Conservation (phyloP, 2,113 vertebrate genomes). For the Oncorhynchus gorbuscha region DNA sequence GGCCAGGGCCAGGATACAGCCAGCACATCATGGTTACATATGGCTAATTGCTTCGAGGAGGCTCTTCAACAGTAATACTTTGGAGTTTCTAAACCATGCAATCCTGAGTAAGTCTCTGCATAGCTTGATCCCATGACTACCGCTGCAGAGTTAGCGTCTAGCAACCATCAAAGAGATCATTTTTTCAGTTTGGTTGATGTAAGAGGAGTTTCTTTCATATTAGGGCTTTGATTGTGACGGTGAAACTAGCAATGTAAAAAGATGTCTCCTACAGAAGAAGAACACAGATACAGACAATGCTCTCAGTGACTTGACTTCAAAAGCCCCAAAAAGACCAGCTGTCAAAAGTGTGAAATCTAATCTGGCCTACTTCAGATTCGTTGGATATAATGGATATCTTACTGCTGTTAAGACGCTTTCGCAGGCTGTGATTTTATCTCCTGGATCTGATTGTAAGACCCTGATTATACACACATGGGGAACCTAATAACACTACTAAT, state of each 20-base stretch:
- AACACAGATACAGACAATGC: not conserved
- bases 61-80: conserved; percentile 13
- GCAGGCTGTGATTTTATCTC: conserved; percentile 22
- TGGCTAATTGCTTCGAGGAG: not conserved
- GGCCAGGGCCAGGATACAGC: no score
- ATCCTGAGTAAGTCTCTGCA: not conserved
- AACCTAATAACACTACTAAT: conserved; percentile 56
- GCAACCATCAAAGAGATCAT: conserved; percentile 38
- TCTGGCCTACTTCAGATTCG: conserved; percentile 52
- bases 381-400: conserved; percentile 54
- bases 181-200: conserved; percentile 21
- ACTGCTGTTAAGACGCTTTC: conserved; percentile 28
- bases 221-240: conserved; percentile 40
- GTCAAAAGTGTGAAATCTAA: conserved; percentile 49
- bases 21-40: not conserved
- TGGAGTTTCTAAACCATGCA: not conserved
- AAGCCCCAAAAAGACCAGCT: not conserved
- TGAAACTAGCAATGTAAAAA: conserved; percentile 16
- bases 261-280: conserved; percentile 28
- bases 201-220: conserved; percentile 16
- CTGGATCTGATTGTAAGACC: no score
- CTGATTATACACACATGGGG: conserved; percentile 30
- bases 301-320: conserved; percentile 32
- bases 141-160: conserved; percentile 24
- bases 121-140: conserved; percentile 19